phyloP scores from a whole-genome alignment of 1,140 invertebrate genomes.

The Pseudomyrmex dendroicus region DNA sequence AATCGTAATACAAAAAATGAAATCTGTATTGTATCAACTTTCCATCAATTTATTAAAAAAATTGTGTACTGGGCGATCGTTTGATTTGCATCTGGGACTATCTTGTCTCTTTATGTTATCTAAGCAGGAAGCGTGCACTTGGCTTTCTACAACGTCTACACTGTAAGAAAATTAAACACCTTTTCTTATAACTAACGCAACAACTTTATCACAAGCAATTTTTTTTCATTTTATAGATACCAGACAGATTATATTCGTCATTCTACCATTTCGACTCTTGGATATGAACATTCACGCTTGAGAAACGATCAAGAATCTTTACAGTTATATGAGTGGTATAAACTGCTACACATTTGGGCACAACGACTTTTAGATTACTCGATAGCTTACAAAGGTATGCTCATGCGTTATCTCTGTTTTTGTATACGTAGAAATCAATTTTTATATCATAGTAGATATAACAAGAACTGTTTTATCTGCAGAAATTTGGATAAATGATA shows the following conservation, averaged over 20 bases:
- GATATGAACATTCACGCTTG: slow-evolving; percentile 76
- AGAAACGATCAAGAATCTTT: slow-evolving; percentile 59
- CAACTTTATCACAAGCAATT: background rate
- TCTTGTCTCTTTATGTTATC: slow-evolving; percentile 75
- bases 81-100: slow-evolving; percentile 77
- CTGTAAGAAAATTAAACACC: slow-evolving; percentile 60
- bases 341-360: slow-evolving; percentile 76
- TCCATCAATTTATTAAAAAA: slow-evolving; percentile 72
- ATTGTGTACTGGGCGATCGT: slow-evolving; percentile 70
- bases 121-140: slow-evolving; percentile 65
- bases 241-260: slow-evolving; percentile 69
- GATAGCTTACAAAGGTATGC: slow-evolving; percentile 74
- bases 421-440: background rate
- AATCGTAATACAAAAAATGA: slow-evolving; percentile 54
- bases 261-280: slow-evolving; percentile 72
- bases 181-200: background rate
- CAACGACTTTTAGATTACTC: slow-evolving; percentile 72
- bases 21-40: slow-evolving; percentile 56
- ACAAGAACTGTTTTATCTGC: slow-evolving; percentile 30
- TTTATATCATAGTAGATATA: slow-evolving; percentile 5
- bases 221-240: slow-evolving; percentile 54
- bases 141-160: slow-evolving; percentile 65
- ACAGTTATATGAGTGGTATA: slow-evolving; percentile 65
- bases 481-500: slow-evolving; percentile 77
- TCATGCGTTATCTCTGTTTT: background rate